Conservation (phyloP, 2,888 invertebrate species). For the Heliconius ismenius region DNA sequence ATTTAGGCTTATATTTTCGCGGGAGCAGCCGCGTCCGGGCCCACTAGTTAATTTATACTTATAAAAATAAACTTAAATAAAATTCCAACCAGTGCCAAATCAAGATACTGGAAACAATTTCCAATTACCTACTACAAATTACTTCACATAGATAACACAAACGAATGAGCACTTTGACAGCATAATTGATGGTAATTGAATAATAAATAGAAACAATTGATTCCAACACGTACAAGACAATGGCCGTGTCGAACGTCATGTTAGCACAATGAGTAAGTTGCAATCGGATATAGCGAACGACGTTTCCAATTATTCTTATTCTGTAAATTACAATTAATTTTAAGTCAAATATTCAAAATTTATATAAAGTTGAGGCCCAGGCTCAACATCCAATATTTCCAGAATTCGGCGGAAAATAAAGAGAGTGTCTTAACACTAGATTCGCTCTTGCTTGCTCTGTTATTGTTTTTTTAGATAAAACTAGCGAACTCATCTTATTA, state of each 20-base stretch:
- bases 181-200: background rate
- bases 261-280: background rate
- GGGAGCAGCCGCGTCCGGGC: too few species aligned
- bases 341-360: background rate
- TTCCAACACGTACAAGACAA: conserved; percentile 4
- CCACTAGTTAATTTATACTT: too few species aligned
- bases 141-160: background rate
- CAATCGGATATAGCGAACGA: background rate
- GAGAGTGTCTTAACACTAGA: too few species aligned
- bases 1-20: too few species aligned
- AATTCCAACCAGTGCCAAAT: background rate
- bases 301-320: background rate
- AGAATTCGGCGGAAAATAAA: too few species aligned
- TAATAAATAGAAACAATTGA: conserved; percentile 10
- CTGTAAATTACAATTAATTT: background rate
- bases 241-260: background rate
- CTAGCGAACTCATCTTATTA: too few species aligned
- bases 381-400: too few species aligned
- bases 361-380: too few species aligned
- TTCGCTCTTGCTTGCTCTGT: too few species aligned
- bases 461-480: too few species aligned
- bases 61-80: background rate
- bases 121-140: background rate
- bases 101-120: background rate
- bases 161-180: background rate